These are phyloP conservation scores for Leucoma salicis DNA, from an alignment of 2,888 invertebrate genomes.

Conservation along the genomic window DNA sequence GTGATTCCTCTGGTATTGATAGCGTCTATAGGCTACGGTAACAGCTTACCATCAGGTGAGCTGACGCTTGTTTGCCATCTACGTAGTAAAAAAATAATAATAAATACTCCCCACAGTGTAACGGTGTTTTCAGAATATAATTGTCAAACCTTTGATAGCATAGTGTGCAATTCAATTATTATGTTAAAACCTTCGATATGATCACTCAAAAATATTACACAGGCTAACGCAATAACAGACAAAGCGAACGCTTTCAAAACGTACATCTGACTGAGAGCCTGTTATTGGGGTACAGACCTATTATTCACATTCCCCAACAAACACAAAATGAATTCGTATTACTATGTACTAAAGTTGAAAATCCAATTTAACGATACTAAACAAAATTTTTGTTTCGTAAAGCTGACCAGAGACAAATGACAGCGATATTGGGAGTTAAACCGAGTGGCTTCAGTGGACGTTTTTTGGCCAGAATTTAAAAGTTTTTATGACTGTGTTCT, in stretches of 20 bases:
- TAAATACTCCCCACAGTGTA: neutral
- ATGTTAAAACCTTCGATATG: constrained; percentile 43
- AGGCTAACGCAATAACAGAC: constrained; percentile 53
- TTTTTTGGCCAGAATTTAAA: constrained; percentile 50
- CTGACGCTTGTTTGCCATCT: too few relatives aligned
- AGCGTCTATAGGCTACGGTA: too few relatives aligned
- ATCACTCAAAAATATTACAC: constrained; percentile 58
- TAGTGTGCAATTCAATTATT: constrained; percentile 18
- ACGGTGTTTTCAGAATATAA: neutral
- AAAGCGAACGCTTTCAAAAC: constrained; percentile 51
- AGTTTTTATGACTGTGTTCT: constrained; percentile 42
- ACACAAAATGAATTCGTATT: constrained; percentile 24
- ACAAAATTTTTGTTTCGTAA: constrained; percentile 41
- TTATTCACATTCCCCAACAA: constrained; percentile 6
- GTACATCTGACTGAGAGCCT: constrained; percentile 55
- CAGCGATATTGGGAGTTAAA: constrained; percentile 67
- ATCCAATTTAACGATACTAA: constrained; percentile 21
- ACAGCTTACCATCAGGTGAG: too few relatives aligned
- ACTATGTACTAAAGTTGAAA: constrained; percentile 22
- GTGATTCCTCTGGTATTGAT: too few relatives aligned
- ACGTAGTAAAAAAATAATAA: neutral
- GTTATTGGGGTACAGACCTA: constrained; percentile 48
- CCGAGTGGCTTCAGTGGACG: constrained; percentile 40
- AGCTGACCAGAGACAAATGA: constrained; percentile 61
- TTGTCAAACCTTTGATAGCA: constrained; percentile 17